Base-by-base conservation (phyloP, 1,140 invertebrate genomes). In the Neotoxoptera formosana region DNA sequence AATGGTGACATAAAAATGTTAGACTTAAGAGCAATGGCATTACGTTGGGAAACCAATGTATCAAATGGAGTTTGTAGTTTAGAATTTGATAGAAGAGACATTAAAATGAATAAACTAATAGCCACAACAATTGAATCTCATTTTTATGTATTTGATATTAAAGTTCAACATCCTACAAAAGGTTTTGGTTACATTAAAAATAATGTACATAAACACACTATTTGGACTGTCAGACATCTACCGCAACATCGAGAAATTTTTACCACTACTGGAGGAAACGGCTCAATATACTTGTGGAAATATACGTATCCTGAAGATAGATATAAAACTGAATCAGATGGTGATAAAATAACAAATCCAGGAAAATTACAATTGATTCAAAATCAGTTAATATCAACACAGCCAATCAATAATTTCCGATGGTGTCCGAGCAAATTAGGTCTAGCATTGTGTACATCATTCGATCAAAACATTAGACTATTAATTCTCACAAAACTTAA, bases 1-100 rank as follows among this genome's bases (percentile, higher is more conserved):
- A 99, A 99, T 96, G 99, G 99, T 0, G 99, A 99, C 95, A 95
- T 99, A 0, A 99, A 99, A 96, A 96, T 99, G 95, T 99, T 99
- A 95, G 98, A 99, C 96, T 95, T 99, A n/a, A 96, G 97, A 94
- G 96, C 96, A 25, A 98, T 99, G 97, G 96, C 96, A 11, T 94
- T 99, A 1, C 95, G 96, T 94, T 99, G 98, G 98, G 98, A 99
- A 95, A 97, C 97, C 53, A 99, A 99, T 95, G 95, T 99, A 6
- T 98, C 98, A 95, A 99, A 99, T 96, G 99, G 99, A 94, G 97
- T 98, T 17, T 99, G 98, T 94, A 96, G 96, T 91, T 87, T 98
- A 25, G 98, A 99, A 95, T 99, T 99, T 96, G 99, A 99, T 95
- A 96, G 99, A 48, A 98, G 97, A 95, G 98, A 99, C 95, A 99